phyloP scores from a whole-genome alignment of 2,888 invertebrate species.

The Eurytoma californica region DNA sequence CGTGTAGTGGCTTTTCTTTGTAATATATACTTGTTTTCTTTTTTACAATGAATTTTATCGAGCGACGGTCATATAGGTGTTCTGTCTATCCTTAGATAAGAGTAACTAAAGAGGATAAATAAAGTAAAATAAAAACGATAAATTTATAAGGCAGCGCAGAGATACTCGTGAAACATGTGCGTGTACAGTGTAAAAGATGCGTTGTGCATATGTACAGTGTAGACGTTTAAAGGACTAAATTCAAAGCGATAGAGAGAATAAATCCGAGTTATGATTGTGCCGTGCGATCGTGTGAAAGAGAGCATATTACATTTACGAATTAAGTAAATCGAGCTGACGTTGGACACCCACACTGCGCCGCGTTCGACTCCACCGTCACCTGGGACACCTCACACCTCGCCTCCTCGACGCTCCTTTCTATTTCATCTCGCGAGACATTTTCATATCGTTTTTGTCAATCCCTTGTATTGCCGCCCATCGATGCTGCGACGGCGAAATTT shows the following conservation, averaged over 20 bases:
- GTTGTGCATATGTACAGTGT: conserved; percentile 75
- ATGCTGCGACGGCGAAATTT: conserved; percentile 5
- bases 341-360: conserved; percentile 61
- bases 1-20: conserved; percentile 43
- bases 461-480: conserved; percentile 35
- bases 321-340: conserved; percentile 67
- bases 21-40: conserved; percentile 42
- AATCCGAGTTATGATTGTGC: conserved; percentile 42
- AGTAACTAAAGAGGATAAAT: conserved; percentile 47
- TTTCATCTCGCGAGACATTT: too few species aligned
- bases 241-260: conserved; percentile 26
- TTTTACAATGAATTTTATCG: conserved; percentile 51
- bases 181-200: conserved; percentile 75
- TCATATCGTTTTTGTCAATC: conserved; percentile 47
- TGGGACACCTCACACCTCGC: too few species aligned
- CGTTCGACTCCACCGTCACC: background rate
- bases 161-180: conserved; percentile 62
- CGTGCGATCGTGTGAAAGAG: conserved; percentile 49
- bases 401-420: too few species aligned
- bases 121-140: conserved; percentile 19
- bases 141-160: conserved; percentile 54
- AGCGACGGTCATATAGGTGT: conserved; percentile 42
- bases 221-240: conserved; percentile 63
- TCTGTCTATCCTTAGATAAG: conserved; percentile 57
- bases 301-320: conserved; percentile 70